phyloP scores from a whole-genome alignment of 2,888 invertebrate species.

The Dione juno region DNA sequence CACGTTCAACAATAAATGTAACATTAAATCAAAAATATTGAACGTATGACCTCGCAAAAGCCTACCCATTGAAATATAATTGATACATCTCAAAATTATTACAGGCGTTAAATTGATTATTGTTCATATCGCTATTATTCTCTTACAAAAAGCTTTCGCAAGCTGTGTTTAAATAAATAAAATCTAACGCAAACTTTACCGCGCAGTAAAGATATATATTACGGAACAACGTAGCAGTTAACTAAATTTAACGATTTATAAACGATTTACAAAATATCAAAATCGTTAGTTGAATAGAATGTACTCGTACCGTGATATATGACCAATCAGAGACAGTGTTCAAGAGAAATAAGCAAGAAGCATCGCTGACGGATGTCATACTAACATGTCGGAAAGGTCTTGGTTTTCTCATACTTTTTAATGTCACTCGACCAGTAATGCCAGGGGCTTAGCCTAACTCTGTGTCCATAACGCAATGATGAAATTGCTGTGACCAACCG shows the following conservation, averaged over 20 bases:
- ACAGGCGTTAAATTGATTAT: constrained; percentile 41
- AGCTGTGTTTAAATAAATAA: constrained; percentile 34
- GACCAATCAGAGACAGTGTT: constrained; percentile 30
- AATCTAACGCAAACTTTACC: constrained; percentile 36
- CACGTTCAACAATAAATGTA: not conserved
- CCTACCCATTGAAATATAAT: constrained; percentile 33
- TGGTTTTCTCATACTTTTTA: constrained; percentile 77
- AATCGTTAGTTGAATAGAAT: constrained; percentile 32
- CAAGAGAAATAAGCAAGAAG: constrained; percentile 46
- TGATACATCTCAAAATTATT: constrained; percentile 35
- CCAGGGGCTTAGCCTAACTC: constrained; percentile 53
- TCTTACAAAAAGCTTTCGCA: constrained; percentile 40
- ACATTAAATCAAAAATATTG: constrained; percentile 1
- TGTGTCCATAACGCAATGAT: constrained; percentile 34
- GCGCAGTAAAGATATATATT: constrained; percentile 30
- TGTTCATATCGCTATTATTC: constrained; percentile 34
- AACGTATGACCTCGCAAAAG: constrained; percentile 20
- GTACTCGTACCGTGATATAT: not conserved
- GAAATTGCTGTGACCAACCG: constrained; percentile 33
- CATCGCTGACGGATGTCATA: constrained; percentile 64
- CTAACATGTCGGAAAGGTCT: constrained; percentile 70
- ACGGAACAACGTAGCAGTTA: constrained; percentile 30
- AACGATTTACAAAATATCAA: constrained; percentile 30
- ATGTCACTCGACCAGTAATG: constrained; percentile 73
- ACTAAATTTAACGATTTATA: constrained; percentile 35